These are phyloP conservation scores for Cynodonichthys magdalenae DNA, from an alignment of 2,797 vertebrate genomes.

Conservation along the genomic window DNA sequence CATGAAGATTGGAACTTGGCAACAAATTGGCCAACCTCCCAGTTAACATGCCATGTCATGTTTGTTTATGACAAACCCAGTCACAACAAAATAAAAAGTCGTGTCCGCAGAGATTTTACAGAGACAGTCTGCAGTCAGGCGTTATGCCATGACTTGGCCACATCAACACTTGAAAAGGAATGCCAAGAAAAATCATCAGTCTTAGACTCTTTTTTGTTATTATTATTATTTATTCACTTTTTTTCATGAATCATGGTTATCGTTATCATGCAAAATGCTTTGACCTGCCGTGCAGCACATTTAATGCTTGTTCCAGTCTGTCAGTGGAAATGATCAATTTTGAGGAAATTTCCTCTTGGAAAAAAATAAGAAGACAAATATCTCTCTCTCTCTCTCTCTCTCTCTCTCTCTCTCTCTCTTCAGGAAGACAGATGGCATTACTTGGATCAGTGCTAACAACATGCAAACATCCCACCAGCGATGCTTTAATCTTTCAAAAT, in stretches of 20 bases:
- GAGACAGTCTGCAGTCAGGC: background rate
- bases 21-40: background rate
- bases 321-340: constrained; percentile 9
- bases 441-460: background rate
- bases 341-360: background rate
- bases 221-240: no score
- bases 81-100: background rate
- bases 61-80: background rate
- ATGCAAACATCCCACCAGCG: background rate
- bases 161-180: background rate
- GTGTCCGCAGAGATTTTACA: background rate
- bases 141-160: background rate
- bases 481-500: background rate
- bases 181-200: background rate
- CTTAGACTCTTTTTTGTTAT: background rate
- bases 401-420: no score
- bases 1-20: background rate
- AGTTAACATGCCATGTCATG: background rate
- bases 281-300: background rate
- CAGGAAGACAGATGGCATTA: constrained; percentile 6
- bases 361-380: background rate
- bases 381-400: no score
- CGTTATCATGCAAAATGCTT: background rate
- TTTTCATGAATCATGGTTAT: background rate
- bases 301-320: constrained; percentile 7